Percentiles rank a stretch among this genome's conserved stretches.
Conservation (phyloP, 2,113 vertebrate species). For the Labeo catla region DNA sequence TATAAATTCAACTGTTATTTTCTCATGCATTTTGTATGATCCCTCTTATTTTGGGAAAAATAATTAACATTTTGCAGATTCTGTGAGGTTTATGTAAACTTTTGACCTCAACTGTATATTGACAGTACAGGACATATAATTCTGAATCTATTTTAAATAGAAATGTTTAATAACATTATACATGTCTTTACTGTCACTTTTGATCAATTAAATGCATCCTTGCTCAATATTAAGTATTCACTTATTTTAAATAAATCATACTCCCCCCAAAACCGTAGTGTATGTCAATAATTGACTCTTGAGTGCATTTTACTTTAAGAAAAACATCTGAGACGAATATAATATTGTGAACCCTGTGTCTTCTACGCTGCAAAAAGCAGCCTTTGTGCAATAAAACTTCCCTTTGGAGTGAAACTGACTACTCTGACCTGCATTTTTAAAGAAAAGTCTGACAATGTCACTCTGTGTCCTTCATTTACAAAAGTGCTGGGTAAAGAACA, state of each 20-base stretch:
- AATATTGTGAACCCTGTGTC: not conserved
- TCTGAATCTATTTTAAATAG: no score
- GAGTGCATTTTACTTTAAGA: not conserved
- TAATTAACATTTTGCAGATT: no score
- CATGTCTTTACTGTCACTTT: no score
- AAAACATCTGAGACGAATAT: no score
- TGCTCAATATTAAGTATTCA: not conserved
- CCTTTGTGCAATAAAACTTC: not conserved
- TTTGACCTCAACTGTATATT: no score
- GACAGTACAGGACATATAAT: no score
- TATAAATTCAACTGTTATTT: no score
- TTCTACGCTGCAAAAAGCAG: not conserved
- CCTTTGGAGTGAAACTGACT: not conserved
- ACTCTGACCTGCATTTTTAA: not conserved
- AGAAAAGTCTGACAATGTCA: conserved; percentile 18
- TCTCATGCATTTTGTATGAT: no score
- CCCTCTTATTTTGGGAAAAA: no score
- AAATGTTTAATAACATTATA: no score
- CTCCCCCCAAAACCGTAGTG: not conserved
- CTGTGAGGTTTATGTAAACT: no score
- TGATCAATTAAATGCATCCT: not conserved
- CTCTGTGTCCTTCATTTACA: not conserved
- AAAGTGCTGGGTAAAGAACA: not conserved
- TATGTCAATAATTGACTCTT: not conserved
- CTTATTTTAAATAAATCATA: not conserved